Base-by-base conservation (phyloP, 2,888 invertebrate genomes). In the Liposcelis brunnea region DNA sequence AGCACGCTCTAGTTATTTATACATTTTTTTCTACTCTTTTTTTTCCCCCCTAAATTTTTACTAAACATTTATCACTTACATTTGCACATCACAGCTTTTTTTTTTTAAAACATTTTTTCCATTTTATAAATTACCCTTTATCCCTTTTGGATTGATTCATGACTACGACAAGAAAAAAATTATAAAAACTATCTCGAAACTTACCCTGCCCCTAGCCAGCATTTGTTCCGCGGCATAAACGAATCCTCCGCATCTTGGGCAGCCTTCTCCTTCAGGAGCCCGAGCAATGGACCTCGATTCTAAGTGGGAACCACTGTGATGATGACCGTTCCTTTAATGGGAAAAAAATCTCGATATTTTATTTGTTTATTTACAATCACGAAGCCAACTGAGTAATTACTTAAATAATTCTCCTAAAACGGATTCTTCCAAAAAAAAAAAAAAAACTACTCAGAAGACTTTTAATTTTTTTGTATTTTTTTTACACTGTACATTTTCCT, bases 181-280 rank as follows among this genome's bases (percentile, higher is more conserved):
- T n/a, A n/a, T n/a, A n/a, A n/a, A n/a, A n/a, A n/a, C n/a, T n/a
- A n/a, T n/a, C n/a, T n/a, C n/a, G n/a, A n/a, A 26, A 71, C 77
- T 79, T 71, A 87, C 86, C 73, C 79, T 74, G 71, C 85, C 86
- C 62, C 85, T 75, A 54, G 87, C 87, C 58, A 89, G 71, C 86
- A 87, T 87, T 68, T 87, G 85, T 67, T 90, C 89, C 49, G 89
- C 89, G 51, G 85, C 85, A 65, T 87, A 90, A 45, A 89, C 89
- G 61, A 66, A 85, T 51, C 87, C 86, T 52, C 87, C 87, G 61
- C 87, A 89, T 56, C 87, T 72, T 26, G 87, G 89, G 59, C 89
- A 89, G 50, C 86, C 87, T 64, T 84, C 74, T 44, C 86, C 86
- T 55, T 81, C 80, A 34, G 83, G 83, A 43, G 86, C 85, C 65